These are phyloP conservation scores for Eupithecia inturbata DNA, from an alignment of 2,888 invertebrate genomes.

Conservation along the genomic window DNA sequence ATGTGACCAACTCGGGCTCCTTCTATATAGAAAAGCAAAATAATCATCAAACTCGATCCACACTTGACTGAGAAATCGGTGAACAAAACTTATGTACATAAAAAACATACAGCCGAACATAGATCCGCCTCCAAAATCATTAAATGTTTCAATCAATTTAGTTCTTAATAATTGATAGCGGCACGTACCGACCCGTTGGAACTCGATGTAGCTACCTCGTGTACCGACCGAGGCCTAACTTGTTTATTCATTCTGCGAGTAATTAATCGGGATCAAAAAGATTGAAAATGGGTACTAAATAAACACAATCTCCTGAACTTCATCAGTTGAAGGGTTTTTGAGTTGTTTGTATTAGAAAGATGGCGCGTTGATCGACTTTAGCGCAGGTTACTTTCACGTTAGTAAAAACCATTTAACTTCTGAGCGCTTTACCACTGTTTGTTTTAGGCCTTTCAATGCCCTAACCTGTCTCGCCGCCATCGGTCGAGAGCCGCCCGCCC, in stretches of 20 bases:
- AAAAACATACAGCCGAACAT: not conserved
- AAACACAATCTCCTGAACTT: conserved; percentile 14
- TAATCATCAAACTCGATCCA: not conserved
- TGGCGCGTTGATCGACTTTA: not conserved
- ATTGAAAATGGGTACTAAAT: conserved; percentile 23
- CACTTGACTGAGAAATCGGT: not conserved
- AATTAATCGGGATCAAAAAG: conserved; percentile 23
- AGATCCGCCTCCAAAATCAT: not conserved
- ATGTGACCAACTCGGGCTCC: no score
- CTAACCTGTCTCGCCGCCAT: not conserved
- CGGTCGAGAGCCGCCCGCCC: not conserved
- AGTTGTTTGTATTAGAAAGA: conserved; percentile 13
- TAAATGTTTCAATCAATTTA: not conserved
- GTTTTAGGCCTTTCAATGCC: not conserved
- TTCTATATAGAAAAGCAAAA: not conserved
- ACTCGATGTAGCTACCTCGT: not conserved
- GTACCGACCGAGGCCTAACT: not conserved
- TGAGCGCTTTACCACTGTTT: not conserved
- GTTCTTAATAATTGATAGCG: not conserved
- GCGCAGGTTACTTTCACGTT: conserved; percentile 7
- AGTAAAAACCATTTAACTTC: not conserved
- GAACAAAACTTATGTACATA: not conserved
- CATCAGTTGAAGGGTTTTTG: conserved; percentile 14
- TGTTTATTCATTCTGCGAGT: conserved; percentile 9
- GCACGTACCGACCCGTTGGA: not conserved